phyloP scores from a whole-genome alignment of 2,113 vertebrate genomes.

The Aepyceros melampus region DNA sequence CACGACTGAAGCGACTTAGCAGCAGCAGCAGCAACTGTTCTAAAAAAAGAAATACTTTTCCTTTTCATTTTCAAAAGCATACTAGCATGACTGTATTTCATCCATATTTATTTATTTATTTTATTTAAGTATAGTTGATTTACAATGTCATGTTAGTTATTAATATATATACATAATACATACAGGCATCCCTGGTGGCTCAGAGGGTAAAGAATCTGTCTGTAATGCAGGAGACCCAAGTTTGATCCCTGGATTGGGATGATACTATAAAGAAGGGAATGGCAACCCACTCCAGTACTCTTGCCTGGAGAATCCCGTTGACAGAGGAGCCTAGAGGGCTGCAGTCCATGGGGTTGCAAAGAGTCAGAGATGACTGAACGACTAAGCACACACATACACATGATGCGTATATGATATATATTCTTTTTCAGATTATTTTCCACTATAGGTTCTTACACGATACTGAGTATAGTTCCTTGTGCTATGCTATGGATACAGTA shows the following conservation, averaged over 20 bases:
- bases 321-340: not conserved
- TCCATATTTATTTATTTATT: not conserved
- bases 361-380: not conserved
- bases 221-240: not conserved
- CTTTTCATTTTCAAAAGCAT: not conserved
- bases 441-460: not conserved
- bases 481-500: not conserved
- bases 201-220: not conserved
- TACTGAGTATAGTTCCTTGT: not conserved
- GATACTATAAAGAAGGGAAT: not conserved
- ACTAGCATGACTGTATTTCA: not conserved
- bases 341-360: not conserved
- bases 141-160: not conserved
- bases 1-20: too few species aligned
- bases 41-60: not conserved
- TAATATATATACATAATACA: not conserved
- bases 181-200: not conserved
- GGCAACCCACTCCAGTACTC: not conserved
- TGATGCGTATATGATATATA: not conserved
- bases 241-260: not conserved
- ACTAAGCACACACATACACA: not conserved
- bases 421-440: not conserved
- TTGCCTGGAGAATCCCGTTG: not conserved
- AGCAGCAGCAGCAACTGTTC: too few species aligned
- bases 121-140: not conserved